Percentiles rank a stretch among this genome's conserved stretches.
phyloP scores from a whole-genome alignment of 2,797 vertebrate species.

The Phrynocephalus vlangalii region DNA sequence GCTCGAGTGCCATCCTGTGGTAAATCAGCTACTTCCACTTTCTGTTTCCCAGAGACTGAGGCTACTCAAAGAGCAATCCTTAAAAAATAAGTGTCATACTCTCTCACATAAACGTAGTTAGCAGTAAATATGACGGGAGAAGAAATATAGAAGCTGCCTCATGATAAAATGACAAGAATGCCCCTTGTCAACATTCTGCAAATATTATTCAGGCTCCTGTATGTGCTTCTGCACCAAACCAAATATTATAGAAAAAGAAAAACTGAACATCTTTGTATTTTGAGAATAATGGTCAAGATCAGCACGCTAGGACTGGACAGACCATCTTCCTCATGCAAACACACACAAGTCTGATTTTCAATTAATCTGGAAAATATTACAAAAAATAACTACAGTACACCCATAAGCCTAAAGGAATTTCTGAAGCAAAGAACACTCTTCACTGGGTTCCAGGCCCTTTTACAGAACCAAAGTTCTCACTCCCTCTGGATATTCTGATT shows the following conservation, averaged over 20 bases:
- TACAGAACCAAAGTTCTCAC: background rate
- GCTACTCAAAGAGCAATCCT: background rate
- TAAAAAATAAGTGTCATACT: background rate
- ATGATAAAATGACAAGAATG: background rate
- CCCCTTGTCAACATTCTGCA: background rate
- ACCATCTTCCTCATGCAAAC: too few relatives aligned
- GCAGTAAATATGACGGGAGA: background rate
- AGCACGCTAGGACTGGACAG: background rate
- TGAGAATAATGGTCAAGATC: background rate
- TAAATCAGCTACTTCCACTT: background rate
- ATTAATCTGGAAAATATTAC: background rate
- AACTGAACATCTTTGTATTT: background rate
- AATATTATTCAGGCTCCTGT: background rate
- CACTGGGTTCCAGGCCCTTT: background rate
- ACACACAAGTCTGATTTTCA: background rate
- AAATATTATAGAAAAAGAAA: background rate
- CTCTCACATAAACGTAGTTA: background rate
- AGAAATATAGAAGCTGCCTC: background rate
- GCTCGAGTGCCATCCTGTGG: slow-evolving; percentile 60
- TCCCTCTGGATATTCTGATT: too few relatives aligned
- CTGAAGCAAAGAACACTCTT: background rate
- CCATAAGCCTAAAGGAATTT: too few relatives aligned
- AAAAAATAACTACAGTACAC: background rate
- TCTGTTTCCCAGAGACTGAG: background rate
- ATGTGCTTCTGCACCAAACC: background rate